Evolutionary conservation across 2,797 vertebrate genomes (phyloP).

Genomic region (Enteromius fasciolatus): DNA sequence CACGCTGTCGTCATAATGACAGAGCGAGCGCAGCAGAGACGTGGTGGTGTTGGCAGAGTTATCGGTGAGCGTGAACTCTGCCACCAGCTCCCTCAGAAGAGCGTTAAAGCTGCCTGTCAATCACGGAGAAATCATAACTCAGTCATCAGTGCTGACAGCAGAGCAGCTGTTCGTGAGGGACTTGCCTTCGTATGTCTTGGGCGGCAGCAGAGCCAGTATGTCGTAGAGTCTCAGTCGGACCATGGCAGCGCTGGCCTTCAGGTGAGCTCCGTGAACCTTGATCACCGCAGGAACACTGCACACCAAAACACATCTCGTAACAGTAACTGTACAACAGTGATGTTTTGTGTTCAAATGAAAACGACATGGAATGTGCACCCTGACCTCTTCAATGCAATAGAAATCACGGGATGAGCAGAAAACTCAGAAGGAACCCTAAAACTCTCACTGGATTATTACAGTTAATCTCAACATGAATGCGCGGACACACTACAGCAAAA

Average conservation of each 20-base stretch:
- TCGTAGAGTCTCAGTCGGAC: constrained; percentile 96
- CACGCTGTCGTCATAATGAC: constrained; percentile 98
- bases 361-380: background rate
- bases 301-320: background rate
- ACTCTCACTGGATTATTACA: too few species aligned
- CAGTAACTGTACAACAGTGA: background rate
- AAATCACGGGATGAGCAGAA: too few species aligned
- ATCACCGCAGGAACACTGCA: constrained; percentile 93
- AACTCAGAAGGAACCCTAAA: too few species aligned
- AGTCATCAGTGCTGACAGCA: background rate
- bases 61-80: constrained; percentile 98
- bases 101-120: constrained; percentile 92
- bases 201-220: constrained; percentile 95
- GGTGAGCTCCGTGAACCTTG: constrained; percentile 94
- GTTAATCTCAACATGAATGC: too few species aligned
- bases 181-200: constrained; percentile 95
- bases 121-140: constrained; percentile 38
- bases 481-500: too few species aligned
- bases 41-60: constrained; percentile 98
- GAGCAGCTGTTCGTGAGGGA: background rate
- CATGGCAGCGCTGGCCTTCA: constrained; percentile 99
- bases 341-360: background rate
- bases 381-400: too few species aligned
- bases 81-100: constrained; percentile 93
- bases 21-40: constrained; percentile 94